Evolutionary conservation across 2,113 vertebrate species (phyloP).

Genomic region (Hippolais icterina): DNA sequence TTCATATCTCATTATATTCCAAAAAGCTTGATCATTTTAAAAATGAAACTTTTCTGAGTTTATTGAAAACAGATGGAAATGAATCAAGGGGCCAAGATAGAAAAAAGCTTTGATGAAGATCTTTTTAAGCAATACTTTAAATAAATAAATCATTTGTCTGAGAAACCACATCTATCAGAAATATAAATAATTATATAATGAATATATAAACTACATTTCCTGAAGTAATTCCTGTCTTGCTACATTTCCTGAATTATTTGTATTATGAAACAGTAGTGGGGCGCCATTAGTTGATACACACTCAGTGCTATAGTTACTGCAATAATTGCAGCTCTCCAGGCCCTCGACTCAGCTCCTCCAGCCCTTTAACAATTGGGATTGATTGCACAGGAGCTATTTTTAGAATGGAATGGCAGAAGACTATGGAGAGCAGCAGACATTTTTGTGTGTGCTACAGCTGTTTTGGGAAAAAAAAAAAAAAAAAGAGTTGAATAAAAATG

Average conservation of each 20-base stretch:
- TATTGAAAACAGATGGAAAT: constrained; percentile 41
- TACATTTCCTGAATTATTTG: constrained; percentile 45
- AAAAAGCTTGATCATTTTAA: neutral
- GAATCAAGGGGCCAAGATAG: neutral
- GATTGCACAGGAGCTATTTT: constrained; percentile 53
- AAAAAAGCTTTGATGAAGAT: neutral
- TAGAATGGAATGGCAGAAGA: constrained; percentile 19
- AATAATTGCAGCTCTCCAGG: constrained; percentile 43
- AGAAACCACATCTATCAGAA: constrained; percentile 39
- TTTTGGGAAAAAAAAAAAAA: neutral
- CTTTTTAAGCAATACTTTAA: constrained; percentile 29
- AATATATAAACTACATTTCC: constrained; percentile 39
- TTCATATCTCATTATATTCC: neutral
- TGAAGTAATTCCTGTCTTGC: constrained; percentile 45
- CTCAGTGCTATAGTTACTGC: neutral
- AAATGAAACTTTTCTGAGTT: neutral
- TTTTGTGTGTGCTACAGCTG: constrained; percentile 48
- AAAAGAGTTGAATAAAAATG: neutral
- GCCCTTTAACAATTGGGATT: constrained; percentile 36
- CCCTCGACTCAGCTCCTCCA: neutral
- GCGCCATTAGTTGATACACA: neutral
- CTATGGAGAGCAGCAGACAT: constrained; percentile 36
- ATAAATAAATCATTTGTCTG: constrained; percentile 34
- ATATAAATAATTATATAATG: constrained; percentile 45
- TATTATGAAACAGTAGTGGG: constrained; percentile 36